These are phyloP conservation scores for Syrista parreyssii DNA, from an alignment of 2,888 invertebrate genomes.

Conservation along the genomic window DNA sequence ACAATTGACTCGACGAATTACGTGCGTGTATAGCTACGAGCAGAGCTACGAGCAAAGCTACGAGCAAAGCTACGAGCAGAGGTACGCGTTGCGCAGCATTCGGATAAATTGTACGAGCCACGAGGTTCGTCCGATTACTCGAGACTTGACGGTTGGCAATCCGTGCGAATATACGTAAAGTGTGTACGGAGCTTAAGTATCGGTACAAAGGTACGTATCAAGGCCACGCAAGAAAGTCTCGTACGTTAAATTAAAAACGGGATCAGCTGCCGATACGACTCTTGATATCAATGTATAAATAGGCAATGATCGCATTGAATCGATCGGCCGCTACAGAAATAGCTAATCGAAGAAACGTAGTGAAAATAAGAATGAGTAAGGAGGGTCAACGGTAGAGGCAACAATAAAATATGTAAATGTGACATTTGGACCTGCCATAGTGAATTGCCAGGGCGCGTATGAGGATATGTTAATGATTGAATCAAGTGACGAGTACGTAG, in stretches of 20 bases:
- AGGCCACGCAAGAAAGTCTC: background rate
- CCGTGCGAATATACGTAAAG: background rate
- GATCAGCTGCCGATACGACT: background rate
- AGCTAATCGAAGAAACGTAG: background rate
- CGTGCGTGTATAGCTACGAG: background rate
- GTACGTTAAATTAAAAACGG: background rate
- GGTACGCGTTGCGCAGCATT: background rate
- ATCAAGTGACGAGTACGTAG: background rate
- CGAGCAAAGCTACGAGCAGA: background rate
- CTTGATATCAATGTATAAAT: background rate
- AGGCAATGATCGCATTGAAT: background rate
- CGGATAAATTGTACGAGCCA: background rate
- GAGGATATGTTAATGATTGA: background rate
- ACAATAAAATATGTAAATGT: conserved; percentile 24
- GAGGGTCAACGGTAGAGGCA: conserved; percentile 12
- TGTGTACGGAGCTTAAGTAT: background rate
- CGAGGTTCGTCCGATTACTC: background rate
- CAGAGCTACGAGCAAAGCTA: background rate
- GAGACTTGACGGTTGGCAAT: background rate
- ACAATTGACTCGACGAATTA: conserved; percentile 18
- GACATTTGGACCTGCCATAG: conserved; percentile 18
- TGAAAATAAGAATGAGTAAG: background rate
- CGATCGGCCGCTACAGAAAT: background rate
- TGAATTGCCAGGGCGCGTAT: background rate
- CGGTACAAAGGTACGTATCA: background rate